phyloP scores from a whole-genome alignment of 1,140 invertebrate genomes.

The Macrotrachela quadricornifera region DNA sequence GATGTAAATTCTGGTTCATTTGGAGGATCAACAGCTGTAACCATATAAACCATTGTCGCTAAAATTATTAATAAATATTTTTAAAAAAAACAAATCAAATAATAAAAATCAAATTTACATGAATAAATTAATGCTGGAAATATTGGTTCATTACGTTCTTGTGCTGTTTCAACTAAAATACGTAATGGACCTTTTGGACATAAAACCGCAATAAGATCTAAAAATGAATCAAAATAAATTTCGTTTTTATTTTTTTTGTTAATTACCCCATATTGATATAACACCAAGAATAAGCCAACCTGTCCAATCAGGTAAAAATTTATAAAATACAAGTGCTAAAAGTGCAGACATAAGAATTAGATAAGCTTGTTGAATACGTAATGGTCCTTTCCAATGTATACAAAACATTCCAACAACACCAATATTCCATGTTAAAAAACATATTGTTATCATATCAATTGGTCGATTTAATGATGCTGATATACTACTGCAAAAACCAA shows the following conservation, averaged over 20 bases:
- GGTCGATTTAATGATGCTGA: constrained; percentile 18
- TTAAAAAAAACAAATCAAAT: not conserved
- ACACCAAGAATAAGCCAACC: constrained; percentile 85
- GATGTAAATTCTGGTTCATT: not conserved
- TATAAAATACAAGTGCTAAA: constrained; percentile 98
- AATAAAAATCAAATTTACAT: constrained; percentile 22
- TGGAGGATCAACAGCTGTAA: not conserved
- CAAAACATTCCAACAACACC: constrained; percentile 78
- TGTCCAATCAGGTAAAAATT: constrained; percentile 96
- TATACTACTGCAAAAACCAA: too few species aligned
- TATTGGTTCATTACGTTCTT: constrained; percentile 92
- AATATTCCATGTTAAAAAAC: constrained; percentile 88
- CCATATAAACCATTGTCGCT: not conserved
- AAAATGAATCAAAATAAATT: constrained; percentile 14
- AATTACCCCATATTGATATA: constrained; percentile 85
- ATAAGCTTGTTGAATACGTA: constrained; percentile 81
- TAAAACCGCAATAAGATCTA: constrained; percentile 86
- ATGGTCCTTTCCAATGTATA: constrained; percentile 90
- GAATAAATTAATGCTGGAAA: constrained; percentile 98
- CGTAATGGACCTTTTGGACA: constrained; percentile 82
- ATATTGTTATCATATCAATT: constrained; percentile 73
- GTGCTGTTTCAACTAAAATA: constrained; percentile 91
- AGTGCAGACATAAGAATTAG: constrained; percentile 83
- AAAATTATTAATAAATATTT: not conserved
- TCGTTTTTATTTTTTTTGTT: too few species aligned